Evolutionary conservation across 2,888 invertebrate species (phyloP), one percentile per base, ranked within the genome.

Genomic region (Erynnis tages): DNA sequence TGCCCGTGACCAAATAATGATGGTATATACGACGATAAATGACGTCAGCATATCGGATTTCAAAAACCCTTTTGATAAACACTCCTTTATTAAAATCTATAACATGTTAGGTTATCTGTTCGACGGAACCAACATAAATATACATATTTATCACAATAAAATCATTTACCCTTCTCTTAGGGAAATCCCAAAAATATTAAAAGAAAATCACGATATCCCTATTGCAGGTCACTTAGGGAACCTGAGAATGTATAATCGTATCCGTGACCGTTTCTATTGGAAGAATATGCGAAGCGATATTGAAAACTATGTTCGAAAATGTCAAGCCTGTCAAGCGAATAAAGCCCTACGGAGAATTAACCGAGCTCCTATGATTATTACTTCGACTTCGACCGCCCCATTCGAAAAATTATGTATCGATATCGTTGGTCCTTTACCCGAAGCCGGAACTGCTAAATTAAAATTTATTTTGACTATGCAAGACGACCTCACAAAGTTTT

Each of bases 311-410:
- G 52, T 66, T 1, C 61, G 61, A 43, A 53, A 50, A 1, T 63
- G 57, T 41, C 4, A 5, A 0, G 14, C 14, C 1, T 65, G 64
- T 17, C 63, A 64, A 53, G 3, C 7, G 8, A 62, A 63, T 37
- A 63, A 62, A 58, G 56, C 61, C 0, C 34, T 54, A 3, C 16
- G 63, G 0, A 23, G 41, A 52, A 40, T 44, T 1, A 62, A 61
- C 35, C 40, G 44, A 21, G 49, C 62, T 0, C 66, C 65, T 0
- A 66, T 66, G 69, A 41, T 57, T 21, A 66, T 67, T 1, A 66
- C 66, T 2, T 21, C 58, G 4, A 62, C 64, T 1, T 58, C 64
- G 0, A 57, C 58, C 17, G 14, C 23, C 4, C 61, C 65, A 1
- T 62, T 59, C 17, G 53, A 67, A 27, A 34, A 56, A 50, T 10